These are phyloP conservation scores for Hyperopisus bebe DNA, from an alignment of 2,113 vertebrate genomes.

Conservation along the genomic window DNA sequence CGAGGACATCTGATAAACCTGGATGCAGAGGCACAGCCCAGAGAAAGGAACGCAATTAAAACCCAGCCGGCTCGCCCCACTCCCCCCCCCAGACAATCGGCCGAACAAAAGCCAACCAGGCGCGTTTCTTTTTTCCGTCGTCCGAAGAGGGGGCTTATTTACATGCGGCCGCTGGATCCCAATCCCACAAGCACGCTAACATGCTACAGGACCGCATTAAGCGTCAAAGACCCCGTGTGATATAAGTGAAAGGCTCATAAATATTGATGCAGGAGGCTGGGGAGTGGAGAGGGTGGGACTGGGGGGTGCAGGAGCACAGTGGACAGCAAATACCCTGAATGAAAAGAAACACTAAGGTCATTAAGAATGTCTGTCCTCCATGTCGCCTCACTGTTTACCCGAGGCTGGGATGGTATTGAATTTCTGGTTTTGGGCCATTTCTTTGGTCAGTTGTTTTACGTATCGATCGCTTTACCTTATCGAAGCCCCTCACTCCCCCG, in stretches of 20 bases:
- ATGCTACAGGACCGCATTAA: not conserved
- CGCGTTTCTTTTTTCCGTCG: not conserved
- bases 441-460: not conserved
- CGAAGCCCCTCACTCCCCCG: constrained; percentile 80
- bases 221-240: not conserved
- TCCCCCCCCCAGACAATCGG: not conserved
- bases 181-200: not conserved
- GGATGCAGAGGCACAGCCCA: not conserved
- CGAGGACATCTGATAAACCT: constrained; percentile 1
- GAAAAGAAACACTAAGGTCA: not conserved
- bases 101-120: not conserved
- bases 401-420: not conserved
- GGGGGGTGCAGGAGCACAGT: not conserved
- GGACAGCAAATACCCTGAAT: not conserved
- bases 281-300: not conserved
- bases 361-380: not conserved
- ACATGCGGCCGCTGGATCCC: not conserved
- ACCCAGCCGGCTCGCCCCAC: not conserved
- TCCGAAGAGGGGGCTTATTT: not conserved
- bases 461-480: constrained; percentile 66
- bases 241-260: not conserved
- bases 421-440: not conserved
- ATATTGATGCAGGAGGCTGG: not conserved
- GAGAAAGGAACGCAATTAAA: not conserved
- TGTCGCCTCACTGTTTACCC: not conserved